phyloP scores from a whole-genome alignment of 2,113 vertebrate species.

The Thymallus thymallus region DNA sequence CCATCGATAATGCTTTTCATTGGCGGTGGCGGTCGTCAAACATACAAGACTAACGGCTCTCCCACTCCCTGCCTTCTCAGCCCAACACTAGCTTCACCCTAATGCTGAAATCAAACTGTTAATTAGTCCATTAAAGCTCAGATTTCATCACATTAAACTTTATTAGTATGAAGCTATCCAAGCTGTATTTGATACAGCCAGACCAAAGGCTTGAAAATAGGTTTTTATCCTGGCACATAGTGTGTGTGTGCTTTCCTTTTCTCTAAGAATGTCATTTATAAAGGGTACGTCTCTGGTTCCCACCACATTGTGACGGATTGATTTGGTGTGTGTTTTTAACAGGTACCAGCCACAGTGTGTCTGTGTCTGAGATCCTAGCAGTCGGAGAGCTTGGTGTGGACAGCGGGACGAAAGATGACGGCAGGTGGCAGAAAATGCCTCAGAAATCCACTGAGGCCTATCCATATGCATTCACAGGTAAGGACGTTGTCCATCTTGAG shows the following conservation, averaged over 20 bases:
- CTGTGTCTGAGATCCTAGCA: conserved; percentile 80
- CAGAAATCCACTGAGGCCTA: conserved; percentile 41
- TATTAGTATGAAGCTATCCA: conserved; percentile 7
- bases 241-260: not conserved
- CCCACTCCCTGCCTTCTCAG: no score
- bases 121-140: conserved; percentile 10
- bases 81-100: not conserved
- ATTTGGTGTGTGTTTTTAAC: conserved; percentile 1
- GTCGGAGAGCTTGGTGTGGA: conserved; percentile 77
- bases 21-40: not conserved
- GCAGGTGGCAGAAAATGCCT: conserved; percentile 83
- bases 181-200: conserved; percentile 3
- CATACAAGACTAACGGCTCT: not conserved
- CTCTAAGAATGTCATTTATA: no score
- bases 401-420: conserved; percentile 40
- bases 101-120: conserved; percentile 5
- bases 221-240: not conserved
- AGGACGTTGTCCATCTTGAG: not conserved
- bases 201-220: not conserved
- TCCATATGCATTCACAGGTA: conserved; percentile 86
- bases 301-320: conserved; percentile 11
- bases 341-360: conserved; percentile 73
- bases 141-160: conserved; percentile 11
- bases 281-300: no score
- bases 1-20: no score